Base-by-base conservation (phyloP, 23 tunicate genomes). In the Pegea sp. region DNA sequence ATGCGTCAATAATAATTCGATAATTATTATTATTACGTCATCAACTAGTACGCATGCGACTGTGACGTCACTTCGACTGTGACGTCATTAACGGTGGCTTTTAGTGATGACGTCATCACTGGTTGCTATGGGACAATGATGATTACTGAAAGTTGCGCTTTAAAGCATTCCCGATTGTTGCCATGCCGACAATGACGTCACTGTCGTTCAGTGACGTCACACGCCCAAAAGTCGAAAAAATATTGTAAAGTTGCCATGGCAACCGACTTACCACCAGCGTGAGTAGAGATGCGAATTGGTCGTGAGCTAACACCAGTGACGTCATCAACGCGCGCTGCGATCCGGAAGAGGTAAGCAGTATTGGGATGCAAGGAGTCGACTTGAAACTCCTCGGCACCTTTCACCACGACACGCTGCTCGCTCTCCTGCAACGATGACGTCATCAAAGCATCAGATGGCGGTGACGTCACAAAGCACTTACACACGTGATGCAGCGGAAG, bases 291-390 rank as follows among this genome's bases (percentile, higher is more conserved):
- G n/a, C n/a, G n/a, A n/a, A 74, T 46, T 6, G 68, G 59, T 24
- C 67, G 78, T 4, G 95, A 69, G 64, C 11, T 53, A 3, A 69
- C 64, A 7, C 95, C 95, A 22, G 30, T 30, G 7, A 72, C 95
- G n/a, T 51, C 18, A 2, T 26, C 21, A n/a, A 66, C 49, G 49
- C 61, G 67, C 23, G 76, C 95, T 0, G 84, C 79, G 3, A 84
- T 52, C 42, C 49, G 68, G 50, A 84, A 34, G 49, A 42, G 33
- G 59, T 74, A 84, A 3, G 24, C 53, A 2, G 77, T 73, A 63
- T 70, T 62, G 3, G 95, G 75, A 18, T 31, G 62, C 20, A 84
- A 49, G 4, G 42, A 53, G 28, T 34, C 46, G 43, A 76, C 57
- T 19, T 52, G 51, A 49, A 32, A 66, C 25, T 63, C 68, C 4